A percentile compares a stretch with the other conserved stretches of the same genome.
Evolutionary conservation across 2,888 invertebrate species (phyloP).

Genomic region (Drosophila mayaguana): DNA sequence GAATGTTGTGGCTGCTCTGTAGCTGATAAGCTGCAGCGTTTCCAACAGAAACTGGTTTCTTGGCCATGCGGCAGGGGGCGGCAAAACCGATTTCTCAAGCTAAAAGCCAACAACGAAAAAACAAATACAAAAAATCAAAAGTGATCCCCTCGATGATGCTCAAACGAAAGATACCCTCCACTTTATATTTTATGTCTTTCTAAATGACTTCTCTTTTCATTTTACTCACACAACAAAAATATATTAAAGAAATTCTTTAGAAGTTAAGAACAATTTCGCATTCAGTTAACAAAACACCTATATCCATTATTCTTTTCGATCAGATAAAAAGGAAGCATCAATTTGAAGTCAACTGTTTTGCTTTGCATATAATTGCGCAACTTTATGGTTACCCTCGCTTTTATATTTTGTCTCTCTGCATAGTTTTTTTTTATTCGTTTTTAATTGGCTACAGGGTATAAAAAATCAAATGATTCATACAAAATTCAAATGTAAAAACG

Average conservation of each 20-base stretch:
- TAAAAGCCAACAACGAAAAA: constrained; percentile 24
- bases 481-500: constrained; percentile 67
- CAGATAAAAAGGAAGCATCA: neutral
- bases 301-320: neutral
- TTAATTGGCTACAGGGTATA: constrained; percentile 25
- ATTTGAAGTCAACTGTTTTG: constrained; percentile 4
- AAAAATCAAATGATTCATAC: constrained; percentile 61
- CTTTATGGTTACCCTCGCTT: neutral
- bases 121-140: constrained; percentile 9
- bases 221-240: neutral
- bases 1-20: constrained; percentile 42
- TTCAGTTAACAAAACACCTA: neutral
- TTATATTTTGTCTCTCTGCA: neutral
- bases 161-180: constrained; percentile 4
- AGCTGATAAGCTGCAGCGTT: constrained; percentile 50
- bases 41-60: constrained; percentile 49
- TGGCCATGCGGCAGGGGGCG: constrained; percentile 17
- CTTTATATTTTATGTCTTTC: neutral
- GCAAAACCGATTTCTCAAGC: constrained; percentile 52
- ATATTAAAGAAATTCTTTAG: neutral
- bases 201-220: neutral
- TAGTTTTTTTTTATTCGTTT: constrained; percentile 8
- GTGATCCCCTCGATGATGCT: neutral
- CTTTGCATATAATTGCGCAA: neutral
- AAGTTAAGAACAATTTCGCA: neutral